A percentile compares a stretch with the other conserved stretches of the same genome.
Evolutionary conservation across 2,797 vertebrate genomes (phyloP).

Genomic region (Champsocephalus gunnari): DNA sequence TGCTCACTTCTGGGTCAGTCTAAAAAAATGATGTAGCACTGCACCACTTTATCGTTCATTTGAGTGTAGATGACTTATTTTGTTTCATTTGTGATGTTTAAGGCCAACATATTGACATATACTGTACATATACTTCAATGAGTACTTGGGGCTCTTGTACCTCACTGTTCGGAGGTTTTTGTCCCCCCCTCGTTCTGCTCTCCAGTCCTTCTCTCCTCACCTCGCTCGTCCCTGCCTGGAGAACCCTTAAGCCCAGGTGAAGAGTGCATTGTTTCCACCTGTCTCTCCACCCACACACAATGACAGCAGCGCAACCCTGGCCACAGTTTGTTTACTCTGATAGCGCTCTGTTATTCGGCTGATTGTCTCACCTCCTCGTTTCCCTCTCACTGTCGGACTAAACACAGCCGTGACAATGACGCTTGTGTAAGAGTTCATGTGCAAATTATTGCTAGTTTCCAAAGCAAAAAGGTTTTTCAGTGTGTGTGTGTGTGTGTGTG

Average conservation of each 20-base stretch:
- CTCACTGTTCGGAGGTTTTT: constrained; percentile 27
- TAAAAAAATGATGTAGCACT: too few species aligned
- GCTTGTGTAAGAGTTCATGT: constrained; percentile 66
- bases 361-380: constrained; percentile 69
- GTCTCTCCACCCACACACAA: constrained; percentile 71
- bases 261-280: constrained; percentile 75
- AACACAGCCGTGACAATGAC: constrained; percentile 62
- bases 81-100: not conserved
- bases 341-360: constrained; percentile 62
- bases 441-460: constrained; percentile 63
- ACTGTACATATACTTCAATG: not conserved
- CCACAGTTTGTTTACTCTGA: constrained; percentile 75
- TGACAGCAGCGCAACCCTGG: constrained; percentile 49
- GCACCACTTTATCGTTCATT: not conserved
- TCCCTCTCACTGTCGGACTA: constrained; percentile 51
- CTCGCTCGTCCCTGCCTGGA: constrained; percentile 60
- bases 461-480: constrained; percentile 36
- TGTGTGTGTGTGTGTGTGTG: constrained; percentile 22
- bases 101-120: not conserved
- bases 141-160: not conserved
- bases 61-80: not conserved
- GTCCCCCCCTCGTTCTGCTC: constrained; percentile 4
- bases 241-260: constrained; percentile 75
- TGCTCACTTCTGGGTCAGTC: too few species aligned
- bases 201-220: constrained; percentile 23